Evolutionary conservation across 2,113 vertebrate species (phyloP).

Genomic region (Bombycilla garrulus): DNA sequence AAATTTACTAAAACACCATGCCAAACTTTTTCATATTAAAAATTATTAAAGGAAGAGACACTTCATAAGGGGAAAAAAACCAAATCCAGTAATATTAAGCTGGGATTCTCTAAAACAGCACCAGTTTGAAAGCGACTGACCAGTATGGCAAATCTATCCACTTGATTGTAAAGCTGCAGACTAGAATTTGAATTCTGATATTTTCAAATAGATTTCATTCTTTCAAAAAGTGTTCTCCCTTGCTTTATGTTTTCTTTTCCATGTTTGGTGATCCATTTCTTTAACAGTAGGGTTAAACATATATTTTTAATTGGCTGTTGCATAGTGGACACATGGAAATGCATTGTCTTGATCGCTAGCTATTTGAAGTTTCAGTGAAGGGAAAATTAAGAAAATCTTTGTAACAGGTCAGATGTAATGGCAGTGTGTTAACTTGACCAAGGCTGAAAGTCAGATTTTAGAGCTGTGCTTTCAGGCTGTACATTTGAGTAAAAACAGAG

Average conservation of each 20-base stretch:
- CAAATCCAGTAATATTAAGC: neutral
- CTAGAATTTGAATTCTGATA: neutral
- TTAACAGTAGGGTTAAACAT: neutral
- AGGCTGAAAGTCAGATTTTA: constrained; percentile 25
- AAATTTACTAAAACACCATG: neutral
- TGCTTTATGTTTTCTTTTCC: neutral
- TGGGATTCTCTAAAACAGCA: neutral
- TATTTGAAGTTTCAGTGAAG: neutral
- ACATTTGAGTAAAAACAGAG: neutral
- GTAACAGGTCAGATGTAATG: neutral
- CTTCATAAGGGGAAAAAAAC: neutral
- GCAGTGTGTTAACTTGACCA: neutral
- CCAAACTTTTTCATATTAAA: neutral
- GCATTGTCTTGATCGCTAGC: neutral
- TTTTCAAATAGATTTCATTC: neutral
- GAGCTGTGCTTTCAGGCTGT: neutral
- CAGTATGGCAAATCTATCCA: neutral
- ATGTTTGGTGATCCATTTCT: neutral
- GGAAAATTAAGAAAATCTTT: neutral
- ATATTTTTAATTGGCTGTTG: neutral
- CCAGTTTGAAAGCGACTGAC: neutral
- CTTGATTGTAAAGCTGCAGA: neutral
- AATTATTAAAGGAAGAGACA: neutral
- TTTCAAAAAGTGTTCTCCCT: neutral
- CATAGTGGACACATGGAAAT: neutral